Conservation (phyloP, 2,113 vertebrate species). For the Oncorhynchus gorbuscha region DNA sequence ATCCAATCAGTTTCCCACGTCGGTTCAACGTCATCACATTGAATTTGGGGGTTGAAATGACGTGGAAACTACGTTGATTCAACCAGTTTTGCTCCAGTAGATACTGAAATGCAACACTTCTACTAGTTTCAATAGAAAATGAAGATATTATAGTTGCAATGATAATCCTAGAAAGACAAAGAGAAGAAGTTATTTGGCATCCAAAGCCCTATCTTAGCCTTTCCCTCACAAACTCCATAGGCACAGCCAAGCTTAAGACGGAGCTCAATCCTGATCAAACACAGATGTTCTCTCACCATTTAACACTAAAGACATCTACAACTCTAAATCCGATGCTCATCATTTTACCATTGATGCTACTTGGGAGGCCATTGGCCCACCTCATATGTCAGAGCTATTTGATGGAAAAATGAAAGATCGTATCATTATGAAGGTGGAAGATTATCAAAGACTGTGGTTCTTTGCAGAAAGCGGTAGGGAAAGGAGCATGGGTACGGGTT, state of each 20-base stretch:
- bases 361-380: conserved; percentile 41
- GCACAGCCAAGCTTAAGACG: conserved; percentile 23
- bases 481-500: conserved; percentile 22
- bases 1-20: too few species aligned
- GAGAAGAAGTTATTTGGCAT: background rate
- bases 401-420: conserved; percentile 56
- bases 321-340: conserved; percentile 21
- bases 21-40: too few species aligned
- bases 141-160: background rate
- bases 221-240: background rate
- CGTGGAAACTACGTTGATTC: too few species aligned
- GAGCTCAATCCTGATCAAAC: conserved; percentile 56
- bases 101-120: too few species aligned
- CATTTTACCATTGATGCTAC: conserved; percentile 48
- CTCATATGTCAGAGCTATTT: conserved; percentile 50
- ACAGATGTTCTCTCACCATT: conserved; percentile 56
- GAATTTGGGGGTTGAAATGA: too few species aligned
- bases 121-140: too few species aligned
- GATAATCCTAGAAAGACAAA: background rate
- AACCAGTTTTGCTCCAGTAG: too few species aligned
- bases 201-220: background rate
- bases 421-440: conserved; percentile 44
- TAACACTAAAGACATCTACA: conserved; percentile 33
- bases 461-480: conserved; percentile 26
- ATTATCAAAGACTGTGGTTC: conserved; percentile 14